These are phyloP conservation scores for Petrocephalus microphthalmus DNA, from an alignment of 2,113 vertebrate genomes.

Conservation along the genomic window DNA sequence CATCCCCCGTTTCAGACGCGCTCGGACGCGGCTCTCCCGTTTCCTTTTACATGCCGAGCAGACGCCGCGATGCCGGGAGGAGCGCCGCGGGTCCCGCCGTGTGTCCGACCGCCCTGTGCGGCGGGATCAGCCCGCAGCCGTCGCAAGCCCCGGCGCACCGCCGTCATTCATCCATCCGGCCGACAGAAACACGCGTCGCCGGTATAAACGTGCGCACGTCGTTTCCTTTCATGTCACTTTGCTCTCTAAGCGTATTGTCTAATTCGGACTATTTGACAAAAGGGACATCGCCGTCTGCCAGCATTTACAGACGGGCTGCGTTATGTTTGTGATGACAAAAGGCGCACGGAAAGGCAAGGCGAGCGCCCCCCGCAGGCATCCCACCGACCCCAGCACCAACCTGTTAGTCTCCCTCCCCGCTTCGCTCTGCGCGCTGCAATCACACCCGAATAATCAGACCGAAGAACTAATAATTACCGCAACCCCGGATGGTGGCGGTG, in stretches of 20 bases:
- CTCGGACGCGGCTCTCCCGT: neutral
- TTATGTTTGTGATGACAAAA: neutral
- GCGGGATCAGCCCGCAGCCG: neutral
- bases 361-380: neutral
- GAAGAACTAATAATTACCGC: neutral
- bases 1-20: neutral
- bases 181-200: neutral
- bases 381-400: neutral
- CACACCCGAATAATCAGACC: neutral
- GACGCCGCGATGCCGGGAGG: neutral
- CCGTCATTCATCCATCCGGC: neutral
- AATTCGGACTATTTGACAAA: neutral
- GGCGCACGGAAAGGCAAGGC: neutral
- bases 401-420: neutral
- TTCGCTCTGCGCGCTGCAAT: neutral
- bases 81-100: neutral
- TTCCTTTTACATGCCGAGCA: neutral
- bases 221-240: too few species aligned
- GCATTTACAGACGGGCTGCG: neutral
- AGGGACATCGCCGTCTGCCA: neutral
- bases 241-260: neutral
- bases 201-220: neutral
- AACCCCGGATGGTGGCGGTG: neutral
- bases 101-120: neutral
- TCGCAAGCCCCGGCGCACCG: neutral